Evolutionary conservation across 2,888 invertebrate species (phyloP), one percentile per base, ranked within the genome.

Genomic region (Hemithea aestivaria): DNA sequence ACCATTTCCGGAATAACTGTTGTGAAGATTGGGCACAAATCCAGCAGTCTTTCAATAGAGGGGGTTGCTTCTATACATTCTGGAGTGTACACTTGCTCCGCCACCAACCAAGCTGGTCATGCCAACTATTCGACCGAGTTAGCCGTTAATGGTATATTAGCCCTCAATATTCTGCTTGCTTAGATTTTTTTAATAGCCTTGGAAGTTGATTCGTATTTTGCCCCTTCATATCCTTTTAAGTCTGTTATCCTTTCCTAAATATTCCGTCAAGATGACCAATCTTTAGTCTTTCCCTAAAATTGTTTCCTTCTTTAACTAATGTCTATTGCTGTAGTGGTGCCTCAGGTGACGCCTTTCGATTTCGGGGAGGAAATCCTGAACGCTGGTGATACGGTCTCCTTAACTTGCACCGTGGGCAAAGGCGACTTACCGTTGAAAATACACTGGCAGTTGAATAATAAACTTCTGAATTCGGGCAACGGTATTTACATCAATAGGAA

Each of bases 341-440:
- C 95, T 43, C 93, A 94, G 89, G 93, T 95, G 56, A 90, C 92
- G 45, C 91, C 92, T 27, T 94, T 94, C 65, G 90, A 91, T 68
- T 94, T 94, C 68, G 94, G 93, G 39, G 93, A 93, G 57, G 91
- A 92, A 48, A 87, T 90, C 45, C 83, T 90, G 26, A 93, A 93
- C 62, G 92, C 92, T 40, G 93, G 93, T 42, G 94, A 94, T 62
- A 89, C 91, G 32, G 91, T 91, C 7, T 91, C 92, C 27, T 79
- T 91, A 6, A 91, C 90, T 24, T 94, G 93, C 67, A 90, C 92
- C 37, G 90, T 92, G 44, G 89, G 90, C 27, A 93, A 93, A 74
- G 93, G 93, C 20, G 93, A 94, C 67, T 74, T 91, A 45, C 92
- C 92, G 10, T 74, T 92, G 46, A 89, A 90, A 66, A 91, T 94